Base-by-base conservation (phyloP, 1,140 invertebrate species). In the Zaprionus gabonicus region DNA sequence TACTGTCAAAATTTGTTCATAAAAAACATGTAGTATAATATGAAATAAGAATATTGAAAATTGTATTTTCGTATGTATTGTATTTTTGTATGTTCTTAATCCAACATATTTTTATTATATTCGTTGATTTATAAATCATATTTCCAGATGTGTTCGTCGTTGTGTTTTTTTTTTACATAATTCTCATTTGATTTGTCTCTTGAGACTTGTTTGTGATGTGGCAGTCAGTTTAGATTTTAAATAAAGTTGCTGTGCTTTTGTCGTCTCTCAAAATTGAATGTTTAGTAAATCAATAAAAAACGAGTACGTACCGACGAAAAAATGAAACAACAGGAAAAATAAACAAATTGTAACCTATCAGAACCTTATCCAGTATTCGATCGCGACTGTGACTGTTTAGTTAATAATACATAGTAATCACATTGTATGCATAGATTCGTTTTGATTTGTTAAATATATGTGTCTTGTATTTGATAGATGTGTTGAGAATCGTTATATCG, bases 261-360 rank as follows among this genome's bases (percentile, higher is more conserved):
- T 53, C 25, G 59, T 81, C 80, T 44, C 38, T 59, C 64, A 70
- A 85, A 88, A 81, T 81, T 76, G 51, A 90, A 88, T 88, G 84
- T 90, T 76, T 66, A 78, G 78, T 41, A 88, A 81, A 76, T 59
- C 60, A 51, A 81, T 58, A 65, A 78, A 60, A 53, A 60, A 55
- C 31, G 44, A 76, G 84, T 81, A 84, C 51, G 84, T 76, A 84
- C 58, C 38, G 25, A 74, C 7, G 17, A 68, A 53, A 41, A 68
- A 53, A 41, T n/a, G 12, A 57, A 68, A 78, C 55, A 72, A 44
- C 69, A 60, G 25, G 46, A 68, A 28, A 71, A 44, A n/a, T 15
- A 12, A 25, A 56, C 27, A 68, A 63, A 62, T 34, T 36, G 41
- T 23, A 41, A 56, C 38, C 34, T 7, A 17, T 59, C 23, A 46